phyloP scores from a whole-genome alignment of 2,888 invertebrate genomes.

The Sicus ferrugineus region DNA sequence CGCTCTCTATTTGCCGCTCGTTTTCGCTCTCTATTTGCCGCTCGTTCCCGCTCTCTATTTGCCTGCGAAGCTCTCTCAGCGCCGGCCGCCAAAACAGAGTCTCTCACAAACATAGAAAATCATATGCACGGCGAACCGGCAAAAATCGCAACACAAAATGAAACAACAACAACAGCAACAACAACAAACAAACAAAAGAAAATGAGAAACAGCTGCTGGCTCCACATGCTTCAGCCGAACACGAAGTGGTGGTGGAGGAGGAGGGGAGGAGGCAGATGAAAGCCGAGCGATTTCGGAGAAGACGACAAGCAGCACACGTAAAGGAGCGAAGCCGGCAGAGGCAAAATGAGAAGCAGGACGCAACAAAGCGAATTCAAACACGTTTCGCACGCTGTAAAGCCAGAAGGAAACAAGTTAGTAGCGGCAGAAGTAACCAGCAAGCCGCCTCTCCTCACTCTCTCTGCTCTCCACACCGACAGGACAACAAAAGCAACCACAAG shows the following conservation, averaged over 20 bases:
- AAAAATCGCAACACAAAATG: constrained; percentile 30
- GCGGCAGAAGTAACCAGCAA: neutral
- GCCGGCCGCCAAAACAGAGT: neutral
- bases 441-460: constrained; percentile 9
- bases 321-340: constrained; percentile 4
- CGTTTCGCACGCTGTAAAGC: constrained; percentile 37
- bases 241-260: neutral
- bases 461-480: neutral
- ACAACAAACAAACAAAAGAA: too few relatives aligned
- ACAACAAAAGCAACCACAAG: neutral
- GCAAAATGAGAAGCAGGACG: neutral
- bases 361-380: constrained; percentile 37
- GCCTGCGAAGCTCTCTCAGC: constrained; percentile 6
- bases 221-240: constrained; percentile 28
- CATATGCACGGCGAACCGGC: constrained; percentile 27
- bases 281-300: neutral
- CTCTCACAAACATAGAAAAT: constrained; percentile 25
- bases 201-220: constrained; percentile 41
- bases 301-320: neutral
- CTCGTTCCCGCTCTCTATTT: neutral
- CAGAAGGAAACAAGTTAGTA: neutral
- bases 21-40: neutral
- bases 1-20: neutral
- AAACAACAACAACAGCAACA: constrained; percentile 11
- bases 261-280: neutral